Base-by-base conservation (phyloP, 2,113 vertebrate species). In the Mesitornis unicolor region DNA sequence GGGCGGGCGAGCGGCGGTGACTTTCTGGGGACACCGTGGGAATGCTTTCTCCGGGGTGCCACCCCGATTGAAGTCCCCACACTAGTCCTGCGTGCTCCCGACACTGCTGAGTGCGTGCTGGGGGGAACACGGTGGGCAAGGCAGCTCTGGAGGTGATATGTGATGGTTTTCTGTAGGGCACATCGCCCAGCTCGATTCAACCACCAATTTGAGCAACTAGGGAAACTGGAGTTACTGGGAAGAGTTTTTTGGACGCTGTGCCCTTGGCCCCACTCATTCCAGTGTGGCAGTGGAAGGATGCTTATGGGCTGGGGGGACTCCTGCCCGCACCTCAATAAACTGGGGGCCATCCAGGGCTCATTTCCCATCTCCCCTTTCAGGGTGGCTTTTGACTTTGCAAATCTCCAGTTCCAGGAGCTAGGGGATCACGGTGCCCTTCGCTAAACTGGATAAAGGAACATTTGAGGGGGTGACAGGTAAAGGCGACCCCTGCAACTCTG, bases 211-310 rank as follows among this genome's bases (percentile, higher is more conserved):
- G 22, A 67, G 24, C 16, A 50, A 45, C 60, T 57, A 67, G 56
- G 26, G 8, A 25, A 78, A 65, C 67, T 36, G 80, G 81, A 86
- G 76, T 71, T 71, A 84, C 16, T 68, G 63, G 35, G 69, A 60
- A 50, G 22, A 54, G 48, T 71, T 84, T 60, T 36, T 33, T 13
- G 57, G 76, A 47, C 6, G 4, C 45, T 0, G 0, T 95, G 87
- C 12, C 67, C 56, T 86, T 86, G 90, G 31, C 4, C 22, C n/a
- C 40, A 17, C 18, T 81, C 3, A 1, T 89, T 76, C 61, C 0
- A 0, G 42, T 1, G 2, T 0, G 0, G 31, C 1, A 0, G 53
- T 13, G 10, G 36, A 26, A 63, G 38, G 88, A 59, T 71, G 63
- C 53, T 84, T 4, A 1, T 0, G 10, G 38, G 31, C 15, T 12